phyloP scores from a whole-genome alignment of 2,113 vertebrate species.

The Saccopteryx bilineata region DNA sequence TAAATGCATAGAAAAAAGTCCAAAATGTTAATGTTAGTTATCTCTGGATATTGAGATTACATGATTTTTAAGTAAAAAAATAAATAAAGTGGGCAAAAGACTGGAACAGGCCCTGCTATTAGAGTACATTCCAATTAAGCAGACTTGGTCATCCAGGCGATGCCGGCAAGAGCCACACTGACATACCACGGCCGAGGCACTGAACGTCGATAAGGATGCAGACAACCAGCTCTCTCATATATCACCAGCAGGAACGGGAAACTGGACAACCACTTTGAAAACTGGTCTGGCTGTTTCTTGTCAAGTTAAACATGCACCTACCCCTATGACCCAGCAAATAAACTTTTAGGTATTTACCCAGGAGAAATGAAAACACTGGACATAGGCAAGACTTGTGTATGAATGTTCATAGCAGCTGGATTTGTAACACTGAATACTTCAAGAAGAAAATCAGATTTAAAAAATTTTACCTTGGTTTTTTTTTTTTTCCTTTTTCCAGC shows the following conservation, averaged over 20 bases:
- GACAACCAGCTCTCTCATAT: not conserved
- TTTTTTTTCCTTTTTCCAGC: not conserved
- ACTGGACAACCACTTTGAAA: not conserved
- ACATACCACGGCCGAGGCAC: not conserved
- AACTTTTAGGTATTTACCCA: slow-evolving; percentile 28
- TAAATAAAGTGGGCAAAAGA: not conserved
- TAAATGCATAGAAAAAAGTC: not conserved
- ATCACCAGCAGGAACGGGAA: not conserved
- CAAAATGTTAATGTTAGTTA: slow-evolving; percentile 9
- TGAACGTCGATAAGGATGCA: not conserved
- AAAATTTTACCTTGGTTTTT: not conserved
- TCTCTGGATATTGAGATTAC: not conserved
- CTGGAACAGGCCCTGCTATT: not conserved
- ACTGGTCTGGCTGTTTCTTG: not conserved
- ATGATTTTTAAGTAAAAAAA: slow-evolving; percentile 44
- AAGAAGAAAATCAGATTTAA: slow-evolving; percentile 48
- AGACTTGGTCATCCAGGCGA: not conserved
- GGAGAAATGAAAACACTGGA: slow-evolving; percentile 58
- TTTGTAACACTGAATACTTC: not conserved
- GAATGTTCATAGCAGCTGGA: not conserved
- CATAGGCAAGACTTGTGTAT: slow-evolving; percentile 7
- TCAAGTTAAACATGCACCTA: not conserved
- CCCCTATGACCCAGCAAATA: slow-evolving; percentile 22
- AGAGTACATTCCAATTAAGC: not conserved
- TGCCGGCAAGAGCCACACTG: not conserved